Percentiles rank a stretch among this genome's conserved stretches.
Conservation (phyloP, 1,140 invertebrate genomes). For the Drosophila lowei region DNA sequence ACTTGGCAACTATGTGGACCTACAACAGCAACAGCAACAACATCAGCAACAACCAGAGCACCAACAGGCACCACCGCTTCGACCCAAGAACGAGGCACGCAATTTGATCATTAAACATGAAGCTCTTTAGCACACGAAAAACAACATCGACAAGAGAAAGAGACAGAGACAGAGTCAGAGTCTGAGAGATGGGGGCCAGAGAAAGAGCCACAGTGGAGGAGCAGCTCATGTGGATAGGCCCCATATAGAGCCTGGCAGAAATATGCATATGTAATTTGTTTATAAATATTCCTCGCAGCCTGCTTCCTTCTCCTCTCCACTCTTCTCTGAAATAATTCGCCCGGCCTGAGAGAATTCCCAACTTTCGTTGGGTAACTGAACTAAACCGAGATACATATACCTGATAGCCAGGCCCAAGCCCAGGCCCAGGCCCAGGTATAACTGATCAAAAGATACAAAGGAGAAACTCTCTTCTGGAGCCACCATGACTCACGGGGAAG, state of each 20-base stretch:
- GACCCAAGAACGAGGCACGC: constrained; percentile 67
- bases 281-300: constrained; percentile 59
- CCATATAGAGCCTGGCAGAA: constrained; percentile 55
- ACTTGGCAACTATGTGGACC: constrained; percentile 49
- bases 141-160: constrained; percentile 36
- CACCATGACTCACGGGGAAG: constrained; percentile 29
- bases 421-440: too few species aligned
- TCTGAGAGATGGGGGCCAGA: constrained; percentile 3
- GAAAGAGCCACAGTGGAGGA: constrained; percentile 17
- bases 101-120: constrained; percentile 81
- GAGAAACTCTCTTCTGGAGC: constrained; percentile 18
- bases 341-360: constrained; percentile 36
- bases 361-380: neutral
- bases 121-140: constrained; percentile 78
- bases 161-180: neutral
- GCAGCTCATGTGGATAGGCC: constrained; percentile 33
- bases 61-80: constrained; percentile 41
- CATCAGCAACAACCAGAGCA: constrained; percentile 45
- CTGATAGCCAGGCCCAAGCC: constrained; percentile 1
- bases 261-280: constrained; percentile 76
- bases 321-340: too few species aligned
- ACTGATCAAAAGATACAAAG: constrained; percentile 1
- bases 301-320: constrained; percentile 13
- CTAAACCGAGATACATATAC: constrained; percentile 24
- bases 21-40: constrained; percentile 11